Evolutionary conservation across 1,140 invertebrate species (phyloP), one percentile per base, ranked within the genome.

Genomic region (Chironomus striatipennis): DNA sequence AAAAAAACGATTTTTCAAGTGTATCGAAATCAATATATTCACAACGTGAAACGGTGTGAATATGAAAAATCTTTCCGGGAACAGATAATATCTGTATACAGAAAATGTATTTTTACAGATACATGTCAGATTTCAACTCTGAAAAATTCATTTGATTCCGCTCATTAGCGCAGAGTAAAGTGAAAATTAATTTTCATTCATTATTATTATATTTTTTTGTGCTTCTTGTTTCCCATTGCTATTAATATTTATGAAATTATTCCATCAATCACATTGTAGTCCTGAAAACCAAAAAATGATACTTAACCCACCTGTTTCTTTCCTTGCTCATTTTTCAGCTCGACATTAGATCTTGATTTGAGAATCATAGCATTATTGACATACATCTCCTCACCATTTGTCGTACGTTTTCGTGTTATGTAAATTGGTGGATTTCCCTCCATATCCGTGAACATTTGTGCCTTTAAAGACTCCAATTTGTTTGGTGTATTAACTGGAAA

Each of bases 361-460:
- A 90, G 81, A 43, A 94, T 86, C 82, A 88, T 89, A 0, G 92
- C 92, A 81, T 93, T 93, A 81, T 94, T 94, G 74, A 93, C 87
- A 82, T 88, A 94, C 76, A 93, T 88, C 75, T 92, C 90, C 74
- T 91, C 87, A 73, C 86, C 84, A 77, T 86, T 84, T 7, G 77
- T 77, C 73, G 85, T 85, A 4, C 84, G 83, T 74, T 84, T 86
- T 74, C 87, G 84, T 42, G 91, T 93, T 43, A 94, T 87, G 89
- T 91, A 93, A 73, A 94, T 81, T 4, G 91, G 91, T 1, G 91
- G 91, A 83, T 91, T 93, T 17, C 92, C 92, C 24, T 90, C 89
- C 77, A 91, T 84, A 80, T 93, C 90, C 15, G 92, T 91, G 34
- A 87, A 87, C 78, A 92, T 85, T 1, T 86, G 87, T 20, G 83